These are phyloP conservation scores for Orestias chungarensis DNA, from an alignment of 2,797 vertebrate species.

Conservation along the genomic window DNA sequence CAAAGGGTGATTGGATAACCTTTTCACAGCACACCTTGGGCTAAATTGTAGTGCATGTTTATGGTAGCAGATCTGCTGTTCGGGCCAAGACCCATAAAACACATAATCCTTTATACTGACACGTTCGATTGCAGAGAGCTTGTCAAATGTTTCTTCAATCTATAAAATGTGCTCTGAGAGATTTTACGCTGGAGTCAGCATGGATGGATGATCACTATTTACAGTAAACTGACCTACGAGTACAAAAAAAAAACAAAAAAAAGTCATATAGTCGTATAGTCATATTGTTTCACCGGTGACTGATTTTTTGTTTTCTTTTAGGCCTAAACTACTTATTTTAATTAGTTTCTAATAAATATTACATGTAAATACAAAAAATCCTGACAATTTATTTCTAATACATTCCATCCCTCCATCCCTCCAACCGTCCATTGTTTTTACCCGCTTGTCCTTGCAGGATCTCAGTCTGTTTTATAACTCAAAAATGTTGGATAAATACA, in stretches of 20 bases:
- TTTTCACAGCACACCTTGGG: slow-evolving; percentile 66
- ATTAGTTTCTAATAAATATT: too few species aligned
- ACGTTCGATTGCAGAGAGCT: slow-evolving; percentile 69
- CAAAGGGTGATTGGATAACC: slow-evolving; percentile 74
- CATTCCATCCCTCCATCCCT: not conserved
- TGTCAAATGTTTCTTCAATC: slow-evolving; percentile 74
- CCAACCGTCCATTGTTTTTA: not conserved
- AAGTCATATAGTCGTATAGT: too few species aligned
- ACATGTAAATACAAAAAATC: too few species aligned
- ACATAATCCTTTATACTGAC: slow-evolving; percentile 80
- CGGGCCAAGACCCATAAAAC: slow-evolving; percentile 72
- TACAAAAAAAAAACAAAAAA: too few species aligned
- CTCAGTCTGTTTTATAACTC: too few species aligned
- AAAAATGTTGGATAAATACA: too few species aligned
- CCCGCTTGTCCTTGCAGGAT: too few species aligned
- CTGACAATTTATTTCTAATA: too few species aligned
- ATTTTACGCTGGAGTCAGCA: slow-evolving; percentile 55
- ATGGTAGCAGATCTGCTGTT: slow-evolving; percentile 68
- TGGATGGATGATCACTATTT: slow-evolving; percentile 68
- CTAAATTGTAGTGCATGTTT: slow-evolving; percentile 76
- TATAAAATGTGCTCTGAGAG: slow-evolving; percentile 73
- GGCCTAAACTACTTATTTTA: too few species aligned
- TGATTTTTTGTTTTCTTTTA: too few species aligned
- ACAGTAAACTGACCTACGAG: slow-evolving; percentile 61
- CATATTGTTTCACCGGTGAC: too few species aligned